phyloP scores from a whole-genome alignment of 2,113 vertebrate genomes.

The Drymodes brunneopygia region DNA sequence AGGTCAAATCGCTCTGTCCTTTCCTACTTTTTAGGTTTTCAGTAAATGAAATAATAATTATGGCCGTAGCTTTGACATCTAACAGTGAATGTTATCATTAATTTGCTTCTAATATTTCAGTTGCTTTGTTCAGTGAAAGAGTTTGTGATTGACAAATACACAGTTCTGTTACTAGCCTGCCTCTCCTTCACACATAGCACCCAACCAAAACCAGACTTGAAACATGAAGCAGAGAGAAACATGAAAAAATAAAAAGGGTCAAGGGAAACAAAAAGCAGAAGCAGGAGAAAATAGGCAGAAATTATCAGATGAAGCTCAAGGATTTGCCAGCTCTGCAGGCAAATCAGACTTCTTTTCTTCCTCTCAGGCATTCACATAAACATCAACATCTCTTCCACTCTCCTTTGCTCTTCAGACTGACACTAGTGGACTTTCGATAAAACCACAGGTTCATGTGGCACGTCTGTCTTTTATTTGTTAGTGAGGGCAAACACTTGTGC shows the following conservation, averaged over 20 bases:
- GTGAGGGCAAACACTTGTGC: neutral
- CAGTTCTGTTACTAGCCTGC: neutral
- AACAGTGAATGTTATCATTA: neutral
- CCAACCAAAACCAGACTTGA: neutral
- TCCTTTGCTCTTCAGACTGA: neutral
- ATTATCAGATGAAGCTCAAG: neutral
- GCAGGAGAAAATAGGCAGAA: neutral
- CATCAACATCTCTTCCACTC: neutral
- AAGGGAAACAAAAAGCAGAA: neutral
- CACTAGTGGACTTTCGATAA: neutral
- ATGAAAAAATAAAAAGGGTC: neutral
- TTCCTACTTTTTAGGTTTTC: neutral
- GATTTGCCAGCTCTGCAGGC: neutral
- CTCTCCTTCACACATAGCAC: neutral
- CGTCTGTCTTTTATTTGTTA: neutral
- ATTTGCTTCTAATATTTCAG: conserved; percentile 56
- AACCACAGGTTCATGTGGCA: neutral
- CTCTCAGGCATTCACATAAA: neutral
- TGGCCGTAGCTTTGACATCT: neutral
- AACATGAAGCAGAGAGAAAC: neutral
- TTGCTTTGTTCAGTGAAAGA: conserved; percentile 21
- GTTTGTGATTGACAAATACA: neutral
- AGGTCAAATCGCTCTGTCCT: neutral
- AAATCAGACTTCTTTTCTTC: neutral
- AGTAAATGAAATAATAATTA: neutral